Base-by-base conservation (phyloP, 1,140 invertebrate genomes). In the Caenorhabditis brenneri region DNA sequence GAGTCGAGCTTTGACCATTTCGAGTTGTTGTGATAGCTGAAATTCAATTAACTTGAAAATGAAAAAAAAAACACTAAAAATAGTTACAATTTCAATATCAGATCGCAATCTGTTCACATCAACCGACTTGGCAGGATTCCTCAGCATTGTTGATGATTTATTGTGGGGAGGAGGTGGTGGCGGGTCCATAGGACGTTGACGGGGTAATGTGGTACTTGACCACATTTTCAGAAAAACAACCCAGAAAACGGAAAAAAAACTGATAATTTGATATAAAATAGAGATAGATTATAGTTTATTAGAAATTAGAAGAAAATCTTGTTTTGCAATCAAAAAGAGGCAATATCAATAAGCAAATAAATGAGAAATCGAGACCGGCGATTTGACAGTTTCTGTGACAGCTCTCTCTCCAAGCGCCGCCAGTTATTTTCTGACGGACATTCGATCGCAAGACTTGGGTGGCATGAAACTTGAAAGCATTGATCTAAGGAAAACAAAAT, bases 21-120 rank as follows among this genome's bases (percentile, higher is more conserved):
- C 31, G 2, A 82, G 42, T 55, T 82, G 81, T 49, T 60, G 55
- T 22, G 81, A 82, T n/a, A 82, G 22, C 81, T 82, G 58, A 49
- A 74, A 74, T 69, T 1, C n/a, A 48, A 36, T 7, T 22, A 3
- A 2, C 31, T 24, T n/a, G 39, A 60, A 0, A 51, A 22, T n/a
- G 39, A 60, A 0, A 51, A 22, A 81, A 42, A 42, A 1, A 0
- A 53, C 2, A n/a, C 6, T 36, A 55, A 55, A 80, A 10, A 27
- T 49, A 58, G 4, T 65, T 69, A 82, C 81, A 65, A 60, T 49
- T 46, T 82, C 81, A 69, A 82, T 82, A 74, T 82, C 81, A 12
- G 46, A 58, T 19, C 81, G 39, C 9, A 82, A 46, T 39, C 81
- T 15, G 15, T 82, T 58, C 24, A 82, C 81, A 48, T 82, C 81